A percentile compares a stretch with the other conserved stretches of the same genome.
phyloP scores from a whole-genome alignment of 2,888 invertebrate species.

The Pyrocoelia pectoralis region DNA sequence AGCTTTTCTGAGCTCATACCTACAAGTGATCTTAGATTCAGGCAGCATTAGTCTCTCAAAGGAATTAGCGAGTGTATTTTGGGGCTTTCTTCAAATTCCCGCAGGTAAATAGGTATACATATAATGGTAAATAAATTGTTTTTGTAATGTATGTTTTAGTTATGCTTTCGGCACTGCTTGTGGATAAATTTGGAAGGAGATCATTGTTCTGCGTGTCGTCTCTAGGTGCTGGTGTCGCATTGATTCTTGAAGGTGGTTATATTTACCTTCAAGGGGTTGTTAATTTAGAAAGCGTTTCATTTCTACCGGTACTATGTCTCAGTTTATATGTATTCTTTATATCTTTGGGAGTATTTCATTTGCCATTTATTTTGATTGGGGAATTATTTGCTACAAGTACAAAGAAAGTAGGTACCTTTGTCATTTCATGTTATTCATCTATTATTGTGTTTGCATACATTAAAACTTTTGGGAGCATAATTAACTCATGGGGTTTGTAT shows the following conservation, averaged over 20 bases:
- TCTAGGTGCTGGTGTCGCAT: not conserved
- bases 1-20: not conserved
- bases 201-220: not conserved
- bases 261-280: not conserved
- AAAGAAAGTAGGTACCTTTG: not conserved
- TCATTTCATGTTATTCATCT: too few relatives aligned
- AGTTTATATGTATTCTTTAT: not conserved
- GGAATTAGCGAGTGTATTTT: not conserved
- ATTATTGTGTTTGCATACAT: too few relatives aligned
- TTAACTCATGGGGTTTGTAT: too few relatives aligned
- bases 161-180: not conserved
- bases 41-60: not conserved
- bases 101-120: not conserved
- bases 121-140: not conserved
- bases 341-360: not conserved
- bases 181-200: not conserved
- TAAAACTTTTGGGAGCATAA: too few relatives aligned
- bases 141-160: constrained; percentile 2
- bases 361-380: not conserved
- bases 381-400: not conserved
- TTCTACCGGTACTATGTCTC: not conserved
- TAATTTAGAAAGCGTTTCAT: not conserved
- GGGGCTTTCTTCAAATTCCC: not conserved
- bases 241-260: not conserved
- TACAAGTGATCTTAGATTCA: not conserved